Conservation (phyloP, 2,113 vertebrate species). For the Periophthalmodon schlosseri region DNA sequence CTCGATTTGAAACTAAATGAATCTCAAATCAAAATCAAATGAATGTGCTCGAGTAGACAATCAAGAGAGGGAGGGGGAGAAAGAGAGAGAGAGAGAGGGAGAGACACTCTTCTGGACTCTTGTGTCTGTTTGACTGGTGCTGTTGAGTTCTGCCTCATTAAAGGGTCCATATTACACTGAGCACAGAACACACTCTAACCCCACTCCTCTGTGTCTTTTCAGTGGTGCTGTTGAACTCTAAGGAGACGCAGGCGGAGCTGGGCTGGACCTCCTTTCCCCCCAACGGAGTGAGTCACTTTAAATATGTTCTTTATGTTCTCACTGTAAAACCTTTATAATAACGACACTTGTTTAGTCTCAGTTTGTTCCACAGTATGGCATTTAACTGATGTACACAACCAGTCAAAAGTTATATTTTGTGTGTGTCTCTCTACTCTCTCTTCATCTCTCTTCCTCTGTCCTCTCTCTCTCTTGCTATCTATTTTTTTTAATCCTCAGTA, state of each 20-base stretch:
- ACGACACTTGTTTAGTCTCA: too few relatives aligned
- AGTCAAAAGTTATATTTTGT: too few relatives aligned
- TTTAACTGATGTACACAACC: too few relatives aligned
- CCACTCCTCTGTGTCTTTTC: constrained; percentile 16
- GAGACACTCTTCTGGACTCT: too few relatives aligned
- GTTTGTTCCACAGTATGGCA: too few relatives aligned
- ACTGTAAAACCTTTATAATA: too few relatives aligned
- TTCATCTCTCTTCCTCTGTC: too few relatives aligned
- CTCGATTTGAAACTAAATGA: constrained; percentile 55
- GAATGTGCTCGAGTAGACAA: constrained; percentile 41
- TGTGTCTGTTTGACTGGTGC: too few relatives aligned
- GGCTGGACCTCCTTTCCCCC: constrained; percentile 92
- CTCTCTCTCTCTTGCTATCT: too few relatives aligned
- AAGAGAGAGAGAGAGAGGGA: too few relatives aligned
- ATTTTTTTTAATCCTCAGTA: too few relatives aligned
- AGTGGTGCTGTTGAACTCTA: constrained; percentile 95
- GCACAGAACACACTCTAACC: neutral
- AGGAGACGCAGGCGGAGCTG: constrained; percentile 93
- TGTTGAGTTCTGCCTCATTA: neutral
- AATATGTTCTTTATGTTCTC: neutral
- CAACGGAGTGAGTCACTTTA: constrained; percentile 84
- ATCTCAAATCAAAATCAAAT: constrained; percentile 62
- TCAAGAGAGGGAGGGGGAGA: neutral
- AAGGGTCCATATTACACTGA: neutral
- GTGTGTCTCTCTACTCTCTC: too few relatives aligned